Conservation (phyloP, 2,888 invertebrate genomes). For the Synergus gifuensis region DNA sequence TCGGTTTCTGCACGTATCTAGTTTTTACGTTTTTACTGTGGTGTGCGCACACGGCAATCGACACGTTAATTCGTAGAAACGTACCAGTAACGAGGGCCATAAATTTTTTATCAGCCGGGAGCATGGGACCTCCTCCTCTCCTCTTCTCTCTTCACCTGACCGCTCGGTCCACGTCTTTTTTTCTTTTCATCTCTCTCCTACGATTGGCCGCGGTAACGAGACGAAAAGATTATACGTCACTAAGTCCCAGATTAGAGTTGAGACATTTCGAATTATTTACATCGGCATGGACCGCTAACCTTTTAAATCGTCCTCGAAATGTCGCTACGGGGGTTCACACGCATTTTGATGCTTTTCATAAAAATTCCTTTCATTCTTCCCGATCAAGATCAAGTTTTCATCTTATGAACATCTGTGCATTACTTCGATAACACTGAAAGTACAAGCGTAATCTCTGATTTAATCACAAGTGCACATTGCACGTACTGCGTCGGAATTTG, state of each 20-base stretch:
- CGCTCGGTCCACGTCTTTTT: slow-evolving; percentile 8
- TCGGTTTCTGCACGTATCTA: slow-evolving; percentile 73
- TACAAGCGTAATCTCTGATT: too few species aligned
- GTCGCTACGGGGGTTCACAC: slow-evolving; percentile 52
- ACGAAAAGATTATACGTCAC: slow-evolving; percentile 56
- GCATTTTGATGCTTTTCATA: slow-evolving; percentile 2
- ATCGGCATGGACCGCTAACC: slow-evolving; percentile 54
- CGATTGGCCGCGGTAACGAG: slow-evolving; percentile 51
- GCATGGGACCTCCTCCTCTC: slow-evolving; percentile 60
- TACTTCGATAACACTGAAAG: too few species aligned
- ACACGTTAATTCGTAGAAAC: slow-evolving; percentile 77
- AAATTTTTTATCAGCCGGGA: slow-evolving; percentile 75
- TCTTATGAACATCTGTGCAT: too few species aligned
- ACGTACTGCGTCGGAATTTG: too few species aligned
- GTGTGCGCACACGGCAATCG: slow-evolving; percentile 70
- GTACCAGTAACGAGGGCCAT: slow-evolving; percentile 75
- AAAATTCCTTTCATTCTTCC: slow-evolving; percentile 27
- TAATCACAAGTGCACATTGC: too few species aligned
- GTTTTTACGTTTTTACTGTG: slow-evolving; percentile 67
- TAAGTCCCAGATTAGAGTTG: slow-evolving; percentile 57
- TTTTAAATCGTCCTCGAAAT: slow-evolving; percentile 56
- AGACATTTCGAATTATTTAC: slow-evolving; percentile 55
- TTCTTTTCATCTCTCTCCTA: slow-evolving; percentile 39
- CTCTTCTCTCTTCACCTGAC: slow-evolving; percentile 43
- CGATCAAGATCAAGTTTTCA: background rate